These are phyloP conservation scores for Babylonia areolata DNA, from an alignment of 1,140 invertebrate genomes.

Conservation along the genomic window DNA sequence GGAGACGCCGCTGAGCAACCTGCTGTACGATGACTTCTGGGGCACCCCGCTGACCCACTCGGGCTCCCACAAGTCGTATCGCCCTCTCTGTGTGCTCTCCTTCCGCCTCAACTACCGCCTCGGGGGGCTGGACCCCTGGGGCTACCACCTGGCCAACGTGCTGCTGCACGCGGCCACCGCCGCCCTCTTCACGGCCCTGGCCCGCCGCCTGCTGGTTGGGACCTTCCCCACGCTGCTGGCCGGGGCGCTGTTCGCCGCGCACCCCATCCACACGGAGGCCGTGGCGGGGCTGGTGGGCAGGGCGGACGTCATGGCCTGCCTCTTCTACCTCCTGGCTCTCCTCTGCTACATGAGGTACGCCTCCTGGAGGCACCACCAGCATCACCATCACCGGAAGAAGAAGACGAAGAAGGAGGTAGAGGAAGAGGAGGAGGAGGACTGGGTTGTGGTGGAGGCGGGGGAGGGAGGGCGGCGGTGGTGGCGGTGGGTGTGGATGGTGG, in stretches of 20 bases:
- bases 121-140: constrained; percentile 74
- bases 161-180: constrained; percentile 73
- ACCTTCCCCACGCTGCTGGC: constrained; percentile 80
- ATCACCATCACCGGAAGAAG: too few species aligned
- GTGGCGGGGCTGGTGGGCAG: constrained; percentile 83
- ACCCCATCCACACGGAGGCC: constrained; percentile 85
- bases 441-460: constrained; percentile 47
- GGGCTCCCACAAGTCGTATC: constrained; percentile 92
- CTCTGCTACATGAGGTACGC: constrained; percentile 81
- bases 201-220: constrained; percentile 52
- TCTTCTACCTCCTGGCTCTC: constrained; percentile 86
- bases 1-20: constrained; percentile 91
- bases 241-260: constrained; percentile 77
- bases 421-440: constrained; percentile 38
- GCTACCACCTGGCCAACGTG: constrained; percentile 78
- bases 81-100: constrained; percentile 93
- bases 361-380: constrained; percentile 48
- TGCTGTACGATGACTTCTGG: constrained; percentile 98
- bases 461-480: constrained; percentile 33
- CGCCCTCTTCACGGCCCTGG: constrained; percentile 70
- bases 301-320: constrained; percentile 88
- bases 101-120: constrained; percentile 88
- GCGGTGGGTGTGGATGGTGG: constrained; percentile 53
- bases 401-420: constrained; percentile 45
- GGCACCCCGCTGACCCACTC: constrained; percentile 98